Conservation (phyloP, 2,888 invertebrate genomes). For the Busseola fusca region DNA sequence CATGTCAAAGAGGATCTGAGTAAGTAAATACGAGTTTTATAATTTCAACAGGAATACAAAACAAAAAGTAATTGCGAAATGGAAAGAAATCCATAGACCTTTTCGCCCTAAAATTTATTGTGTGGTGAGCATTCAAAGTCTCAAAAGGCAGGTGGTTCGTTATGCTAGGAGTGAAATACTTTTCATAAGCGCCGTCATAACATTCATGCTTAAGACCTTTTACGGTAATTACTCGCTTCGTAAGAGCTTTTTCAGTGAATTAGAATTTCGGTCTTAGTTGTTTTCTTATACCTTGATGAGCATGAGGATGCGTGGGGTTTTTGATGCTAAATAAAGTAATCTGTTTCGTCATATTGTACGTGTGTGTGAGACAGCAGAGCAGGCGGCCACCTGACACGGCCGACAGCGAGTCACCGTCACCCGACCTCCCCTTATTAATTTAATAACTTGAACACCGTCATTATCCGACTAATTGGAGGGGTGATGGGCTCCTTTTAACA, state of each 20-base stretch:
- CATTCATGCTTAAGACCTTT: slow-evolving; percentile 88
- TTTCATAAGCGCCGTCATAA: slow-evolving; percentile 88
- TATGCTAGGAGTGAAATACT: slow-evolving; percentile 81
- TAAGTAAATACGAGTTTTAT: slow-evolving; percentile 71
- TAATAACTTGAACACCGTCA: slow-evolving; percentile 88
- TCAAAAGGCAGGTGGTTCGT: slow-evolving; percentile 77
- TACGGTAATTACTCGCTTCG: slow-evolving; percentile 84
- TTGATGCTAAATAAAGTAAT: slow-evolving; percentile 6
- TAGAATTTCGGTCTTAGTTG: slow-evolving; percentile 82
- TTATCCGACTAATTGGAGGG: slow-evolving; percentile 88
- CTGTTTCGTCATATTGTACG: slow-evolving; percentile 9
- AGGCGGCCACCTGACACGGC: slow-evolving; percentile 72
- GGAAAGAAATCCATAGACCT: slow-evolving; percentile 71
- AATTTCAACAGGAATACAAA: slow-evolving; percentile 63
- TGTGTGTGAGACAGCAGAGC: slow-evolving; percentile 44
- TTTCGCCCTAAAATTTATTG: slow-evolving; percentile 76
- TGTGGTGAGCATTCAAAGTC: slow-evolving; percentile 81
- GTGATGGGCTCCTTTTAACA: slow-evolving; percentile 85
- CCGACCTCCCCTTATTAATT: slow-evolving; percentile 86
- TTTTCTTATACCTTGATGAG: slow-evolving; percentile 74
- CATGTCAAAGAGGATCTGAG: slow-evolving; percentile 80
- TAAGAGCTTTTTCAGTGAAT: slow-evolving; percentile 80
- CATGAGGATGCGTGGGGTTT: slow-evolving; percentile 45
- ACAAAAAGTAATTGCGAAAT: slow-evolving; percentile 54
- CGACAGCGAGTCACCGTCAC: slow-evolving; percentile 70